Conservation (phyloP, 2,113 vertebrate species). For the Spilogale gracilis region DNA sequence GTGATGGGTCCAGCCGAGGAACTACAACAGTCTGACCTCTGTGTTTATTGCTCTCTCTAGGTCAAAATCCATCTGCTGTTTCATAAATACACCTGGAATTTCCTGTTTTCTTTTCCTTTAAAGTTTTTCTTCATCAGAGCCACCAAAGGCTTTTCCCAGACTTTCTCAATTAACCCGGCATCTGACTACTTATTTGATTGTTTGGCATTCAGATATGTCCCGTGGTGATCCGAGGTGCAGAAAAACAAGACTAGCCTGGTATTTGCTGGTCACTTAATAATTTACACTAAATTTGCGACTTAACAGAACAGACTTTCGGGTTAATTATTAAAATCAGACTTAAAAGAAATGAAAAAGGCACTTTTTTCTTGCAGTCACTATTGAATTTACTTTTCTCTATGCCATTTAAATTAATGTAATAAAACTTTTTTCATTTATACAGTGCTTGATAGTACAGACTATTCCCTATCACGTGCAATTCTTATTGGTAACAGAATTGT, state of each 20-base stretch:
- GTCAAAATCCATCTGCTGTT: not conserved
- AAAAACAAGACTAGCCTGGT: not conserved
- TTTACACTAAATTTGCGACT: conserved; percentile 50
- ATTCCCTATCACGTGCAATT: conserved; percentile 22
- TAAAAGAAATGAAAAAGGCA: conserved; percentile 7
- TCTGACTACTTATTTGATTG: not conserved
- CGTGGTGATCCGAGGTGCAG: not conserved
- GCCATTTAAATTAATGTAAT: not conserved
- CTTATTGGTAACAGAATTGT: not conserved
- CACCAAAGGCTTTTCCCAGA: not conserved
- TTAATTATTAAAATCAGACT: conserved; percentile 61
- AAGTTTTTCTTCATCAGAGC: not conserved
- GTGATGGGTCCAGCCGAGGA: not conserved
- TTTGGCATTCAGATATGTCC: not conserved
- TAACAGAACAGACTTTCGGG: not conserved
- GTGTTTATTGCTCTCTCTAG: not conserved
- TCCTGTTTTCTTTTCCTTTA: not conserved
- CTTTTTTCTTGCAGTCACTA: conserved; percentile 22
- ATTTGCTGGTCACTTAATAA: conserved; percentile 31
- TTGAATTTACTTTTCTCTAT: conserved; percentile 39
- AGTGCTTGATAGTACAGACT: not conserved
- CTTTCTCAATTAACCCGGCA: not conserved
- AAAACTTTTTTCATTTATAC: not conserved
- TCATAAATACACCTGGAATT: not conserved
- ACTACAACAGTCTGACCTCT: not conserved